These are phyloP conservation scores for Bubalus kerabau DNA, from an alignment of 2,113 vertebrate genomes.

Conservation along the genomic window DNA sequence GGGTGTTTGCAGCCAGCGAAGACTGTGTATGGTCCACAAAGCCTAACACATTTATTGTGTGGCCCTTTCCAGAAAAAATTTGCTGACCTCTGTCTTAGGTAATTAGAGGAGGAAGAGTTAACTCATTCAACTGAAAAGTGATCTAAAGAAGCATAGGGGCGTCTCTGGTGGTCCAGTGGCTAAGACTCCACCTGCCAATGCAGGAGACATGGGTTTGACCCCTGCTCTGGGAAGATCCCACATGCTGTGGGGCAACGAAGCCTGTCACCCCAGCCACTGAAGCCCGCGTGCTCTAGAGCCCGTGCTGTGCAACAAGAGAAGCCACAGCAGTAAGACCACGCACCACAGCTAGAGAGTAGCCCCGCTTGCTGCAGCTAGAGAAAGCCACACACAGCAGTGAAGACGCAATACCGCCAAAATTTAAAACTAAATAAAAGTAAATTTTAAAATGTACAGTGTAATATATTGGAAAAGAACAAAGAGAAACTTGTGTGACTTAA, in stretches of 20 bases:
- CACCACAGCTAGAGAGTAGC: fast-evolving
- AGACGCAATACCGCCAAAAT: fast-evolving
- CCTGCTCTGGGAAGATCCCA: not conserved
- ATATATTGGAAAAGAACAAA: not conserved
- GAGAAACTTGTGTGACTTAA: not conserved
- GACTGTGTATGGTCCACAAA: not conserved
- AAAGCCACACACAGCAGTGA: not conserved
- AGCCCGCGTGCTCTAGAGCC: fast-evolving
- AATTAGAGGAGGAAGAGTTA: not conserved
- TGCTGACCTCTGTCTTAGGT: not conserved
- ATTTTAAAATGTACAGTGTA: not conserved
- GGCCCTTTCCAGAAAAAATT: not conserved
- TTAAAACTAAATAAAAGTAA: not conserved
- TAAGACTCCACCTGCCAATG: not conserved
- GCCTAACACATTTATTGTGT: not conserved
- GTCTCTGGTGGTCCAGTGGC: not conserved
- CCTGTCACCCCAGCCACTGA: not conserved
- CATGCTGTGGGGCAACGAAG: not conserved
- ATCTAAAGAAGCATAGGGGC: not conserved
- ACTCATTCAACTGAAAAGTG: not conserved
- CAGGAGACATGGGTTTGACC: not conserved
- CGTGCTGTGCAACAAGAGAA: not conserved
- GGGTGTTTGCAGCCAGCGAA: not conserved
- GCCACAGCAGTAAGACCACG: not conserved
- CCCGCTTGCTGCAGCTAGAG: not conserved